Conservation (phyloP, 1,140 invertebrate species). For the Pseudomyrmex concolor region DNA sequence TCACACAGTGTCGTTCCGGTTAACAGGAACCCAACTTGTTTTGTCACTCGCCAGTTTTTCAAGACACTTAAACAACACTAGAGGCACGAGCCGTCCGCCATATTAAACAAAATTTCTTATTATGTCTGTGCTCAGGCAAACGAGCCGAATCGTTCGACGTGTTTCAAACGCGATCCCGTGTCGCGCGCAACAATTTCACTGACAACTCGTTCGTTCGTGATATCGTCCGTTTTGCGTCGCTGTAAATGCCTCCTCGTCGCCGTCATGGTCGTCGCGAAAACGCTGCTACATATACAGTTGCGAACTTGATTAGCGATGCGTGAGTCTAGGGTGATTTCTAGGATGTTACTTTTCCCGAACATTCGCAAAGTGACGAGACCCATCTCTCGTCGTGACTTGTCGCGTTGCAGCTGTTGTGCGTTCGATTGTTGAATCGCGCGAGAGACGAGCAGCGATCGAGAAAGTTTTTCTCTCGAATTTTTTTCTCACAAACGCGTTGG, state of each 20-base stretch:
- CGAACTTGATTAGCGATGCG: slow-evolving; percentile 48
- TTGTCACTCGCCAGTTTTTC: slow-evolving; percentile 69
- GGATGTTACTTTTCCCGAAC: neutral
- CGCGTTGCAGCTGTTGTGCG: no score
- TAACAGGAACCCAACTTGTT: slow-evolving; percentile 67
- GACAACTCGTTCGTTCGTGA: neutral
- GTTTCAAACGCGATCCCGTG: neutral
- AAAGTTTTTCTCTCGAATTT: no score
- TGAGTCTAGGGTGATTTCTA: slow-evolving; percentile 26
- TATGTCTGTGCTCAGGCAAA: slow-evolving; percentile 72
- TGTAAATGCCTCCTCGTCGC: neutral
- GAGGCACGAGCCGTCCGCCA: slow-evolving; percentile 77
- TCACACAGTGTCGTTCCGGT: slow-evolving; percentile 60
- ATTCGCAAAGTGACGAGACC: no score
- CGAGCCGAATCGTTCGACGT: neutral
- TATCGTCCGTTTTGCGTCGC: no score
- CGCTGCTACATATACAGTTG: neutral
- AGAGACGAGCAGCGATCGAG: no score
- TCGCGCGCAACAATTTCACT: neutral
- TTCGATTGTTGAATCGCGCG: neutral
- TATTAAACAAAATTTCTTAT: slow-evolving; percentile 73
- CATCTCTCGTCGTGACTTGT: no score
- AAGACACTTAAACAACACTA: slow-evolving; percentile 78
- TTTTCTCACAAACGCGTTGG: no score
- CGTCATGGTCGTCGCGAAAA: neutral